phyloP scores from a whole-genome alignment of 2,888 invertebrate species.

The Agrotis exclamationis region DNA sequence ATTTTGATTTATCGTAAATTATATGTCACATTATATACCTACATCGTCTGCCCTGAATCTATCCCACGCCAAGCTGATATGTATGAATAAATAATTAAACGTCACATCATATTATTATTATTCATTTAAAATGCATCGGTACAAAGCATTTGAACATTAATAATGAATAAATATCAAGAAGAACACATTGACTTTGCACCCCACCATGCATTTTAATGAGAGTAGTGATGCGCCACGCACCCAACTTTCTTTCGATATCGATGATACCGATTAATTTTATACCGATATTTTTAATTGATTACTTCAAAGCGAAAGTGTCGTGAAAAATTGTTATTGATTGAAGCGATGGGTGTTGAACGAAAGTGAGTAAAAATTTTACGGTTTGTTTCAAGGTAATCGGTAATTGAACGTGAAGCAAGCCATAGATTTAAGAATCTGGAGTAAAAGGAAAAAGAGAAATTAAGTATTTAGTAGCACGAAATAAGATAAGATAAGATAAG shows the following conservation, averaged over 20 bases:
- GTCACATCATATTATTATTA: constrained; percentile 18
- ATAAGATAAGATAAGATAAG: too few species aligned
- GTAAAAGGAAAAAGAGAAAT: constrained; percentile 46
- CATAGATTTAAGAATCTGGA: constrained; percentile 38
- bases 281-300: constrained; percentile 51
- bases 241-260: constrained; percentile 59
- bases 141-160: constrained; percentile 50
- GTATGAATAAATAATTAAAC: constrained; percentile 21
- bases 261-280: constrained; percentile 44
- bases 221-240: constrained; percentile 60
- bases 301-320: constrained; percentile 56
- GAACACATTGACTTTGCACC: constrained; percentile 49
- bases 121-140: constrained; percentile 32
- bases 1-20: too few species aligned
- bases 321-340: constrained; percentile 45
- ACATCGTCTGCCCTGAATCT: background rate
- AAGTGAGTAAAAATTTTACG: constrained; percentile 41
- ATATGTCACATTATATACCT: background rate
- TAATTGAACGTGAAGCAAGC: constrained; percentile 46
- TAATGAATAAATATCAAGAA: constrained; percentile 65
- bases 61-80: constrained; percentile 16
- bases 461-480: background rate
- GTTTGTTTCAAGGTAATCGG: constrained; percentile 44
- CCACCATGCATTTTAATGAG: constrained; percentile 54
- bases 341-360: constrained; percentile 53